Percentiles rank a stretch among this genome's conserved stretches.
Conservation (phyloP, 2,113 vertebrate genomes). For the Syngnathus floridae region DNA sequence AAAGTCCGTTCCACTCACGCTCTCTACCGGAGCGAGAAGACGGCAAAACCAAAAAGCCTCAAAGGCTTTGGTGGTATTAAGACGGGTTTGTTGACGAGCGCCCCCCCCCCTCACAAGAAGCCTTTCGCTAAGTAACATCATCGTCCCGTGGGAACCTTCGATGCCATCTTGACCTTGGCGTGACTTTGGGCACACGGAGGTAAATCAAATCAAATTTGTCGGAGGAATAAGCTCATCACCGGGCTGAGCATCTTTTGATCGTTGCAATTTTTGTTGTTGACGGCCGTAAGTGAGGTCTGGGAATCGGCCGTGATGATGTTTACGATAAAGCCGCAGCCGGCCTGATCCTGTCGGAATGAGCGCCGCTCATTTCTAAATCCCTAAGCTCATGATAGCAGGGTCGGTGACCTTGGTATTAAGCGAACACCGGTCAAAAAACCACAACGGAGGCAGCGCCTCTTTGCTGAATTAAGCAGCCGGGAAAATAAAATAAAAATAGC, state of each 20-base stretch:
- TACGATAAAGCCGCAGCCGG: constrained; percentile 36
- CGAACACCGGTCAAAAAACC: constrained; percentile 15
- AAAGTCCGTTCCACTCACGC: too few relatives aligned
- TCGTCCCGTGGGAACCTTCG: constrained; percentile 29
- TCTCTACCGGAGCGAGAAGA: constrained; percentile 13
- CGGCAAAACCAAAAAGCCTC: constrained; percentile 19
- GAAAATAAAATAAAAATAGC: not conserved
- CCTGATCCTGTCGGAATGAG: constrained; percentile 23
- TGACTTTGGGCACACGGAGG: constrained; percentile 46
- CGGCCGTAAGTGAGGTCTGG: constrained; percentile 19
- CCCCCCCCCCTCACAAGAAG: too few relatives aligned
- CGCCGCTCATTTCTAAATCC: constrained; percentile 28
- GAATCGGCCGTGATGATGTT: constrained; percentile 38
- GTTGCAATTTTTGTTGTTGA: constrained; percentile 27
- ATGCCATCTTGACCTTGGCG: constrained; percentile 44
- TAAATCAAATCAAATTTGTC: constrained; percentile 41
- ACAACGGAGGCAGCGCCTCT: not conserved
- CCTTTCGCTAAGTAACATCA: constrained; percentile 30
- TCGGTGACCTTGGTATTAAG: constrained; percentile 36
- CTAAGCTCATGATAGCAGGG: constrained; percentile 18
- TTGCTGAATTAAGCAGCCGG: constrained; percentile 8
- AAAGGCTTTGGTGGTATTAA: constrained; percentile 22
- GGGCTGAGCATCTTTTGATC: constrained; percentile 34
- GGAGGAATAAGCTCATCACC: constrained; percentile 32
- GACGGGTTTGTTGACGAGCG: constrained; percentile 19